Base-by-base conservation (phyloP, 1,140 invertebrate genomes). In the Zaprionus ornatus region DNA sequence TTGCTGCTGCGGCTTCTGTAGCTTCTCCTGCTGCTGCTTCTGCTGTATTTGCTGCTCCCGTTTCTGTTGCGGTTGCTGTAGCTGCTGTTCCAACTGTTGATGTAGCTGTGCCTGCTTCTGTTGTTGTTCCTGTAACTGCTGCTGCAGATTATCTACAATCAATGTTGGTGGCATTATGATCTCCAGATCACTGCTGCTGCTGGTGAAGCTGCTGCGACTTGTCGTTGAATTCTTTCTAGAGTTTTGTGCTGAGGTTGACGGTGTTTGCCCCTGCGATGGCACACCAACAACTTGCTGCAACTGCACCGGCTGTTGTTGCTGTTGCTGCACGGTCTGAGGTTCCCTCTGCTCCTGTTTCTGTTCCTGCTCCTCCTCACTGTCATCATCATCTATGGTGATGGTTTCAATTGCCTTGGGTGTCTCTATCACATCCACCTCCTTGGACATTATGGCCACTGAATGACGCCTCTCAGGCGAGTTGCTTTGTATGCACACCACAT, bases 391-490 rank as follows among this genome's bases (percentile, higher is more conserved):
- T 37, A 90, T 90, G 32, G 85, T 90, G 9, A 90, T 90, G 35
- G 85, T 90, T 50, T 90, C 85, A 13, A 90, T 90, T 4, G 79
- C 52, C 4, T 52, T 77, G 3, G 70, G 37, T 37, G 77, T 64
- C 59, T 79, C 77, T 4, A 82, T 73, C 1, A 82, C 85, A 62
- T 85, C 85, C 21, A 80, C 71, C 23, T 88, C 84, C 42, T 90
- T 85, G 29, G 81, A 85, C 85, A 90, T 88, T 32, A 90, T 85
- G 40, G 79, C 86, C 42, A 90, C 86, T 19, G 85, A 90, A 21
- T 85, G 81, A 0, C 85, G 78, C 1, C 85, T 66, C 35, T 90
- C 85, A 1, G 54, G 9, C 1, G 63, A 35, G 45, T 52, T 63
- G 45, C 21, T 62, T 57, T 61, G 70, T 29, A 17, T 25, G 6